Base-by-base conservation (phyloP, 2,113 vertebrate species). In the Thomomys bottae region DNA sequence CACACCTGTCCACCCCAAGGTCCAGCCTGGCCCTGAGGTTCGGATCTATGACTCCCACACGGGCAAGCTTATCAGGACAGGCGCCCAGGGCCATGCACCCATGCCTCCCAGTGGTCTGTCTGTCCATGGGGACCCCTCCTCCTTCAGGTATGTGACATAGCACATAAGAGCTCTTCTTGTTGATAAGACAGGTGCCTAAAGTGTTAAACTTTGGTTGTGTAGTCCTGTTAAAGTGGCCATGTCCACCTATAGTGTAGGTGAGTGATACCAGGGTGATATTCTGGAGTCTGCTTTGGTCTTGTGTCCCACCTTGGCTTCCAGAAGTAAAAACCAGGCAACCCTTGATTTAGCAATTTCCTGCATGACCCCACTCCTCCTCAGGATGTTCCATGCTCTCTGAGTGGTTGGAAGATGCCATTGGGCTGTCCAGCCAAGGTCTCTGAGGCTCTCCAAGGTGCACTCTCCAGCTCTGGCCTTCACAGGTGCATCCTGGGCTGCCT, bases 21-120 rank as follows among this genome's bases (percentile, higher is more conserved):
- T 93, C 9, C 98, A 97, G 0, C 96, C 98, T 10, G 97, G 98
- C 79, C 99, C 98, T 0, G 98, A 98, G 79, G 97, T 98, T 68
- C 98, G 99, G 11, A 98, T 98, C 75, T 99, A 99, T 8, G 98
- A 99, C 94, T 97, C 98, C 0, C 98, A 98, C 94, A 99, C 99
- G 0, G 99, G 99, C 85, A 99, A 99, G 94, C 98, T 99, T 70
- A 99, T 99, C 96, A 98, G 99, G 72, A 98, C 98, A 77, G 97
- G 97, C 0, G 0, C 94, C 95, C 63, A 98, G 97, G 93, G 93
- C 64, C 26, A 93, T 89, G 18, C 97, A 92, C 97, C 98, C 42
- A 97, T 96, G 91, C 96, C 98, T 34, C 95, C 98, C 2, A 82
- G 98, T 61, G 68, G 96, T 23, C 96, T 98, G 76, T 96, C 98